Evolutionary conservation across 1,140 invertebrate species (phyloP).

Genomic region (Leptinotarsa defecta): DNA sequence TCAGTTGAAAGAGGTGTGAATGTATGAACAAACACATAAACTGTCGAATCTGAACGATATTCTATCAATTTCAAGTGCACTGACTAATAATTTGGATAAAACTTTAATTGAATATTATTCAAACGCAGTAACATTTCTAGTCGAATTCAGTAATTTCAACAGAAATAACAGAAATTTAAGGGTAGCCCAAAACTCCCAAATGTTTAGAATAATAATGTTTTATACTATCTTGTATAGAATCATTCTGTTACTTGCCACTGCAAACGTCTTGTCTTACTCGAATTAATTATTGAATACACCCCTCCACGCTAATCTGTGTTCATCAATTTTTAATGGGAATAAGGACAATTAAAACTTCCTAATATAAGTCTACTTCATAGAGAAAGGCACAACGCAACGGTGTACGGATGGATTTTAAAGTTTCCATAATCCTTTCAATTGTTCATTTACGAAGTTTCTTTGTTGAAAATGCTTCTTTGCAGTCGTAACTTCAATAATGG

Average conservation of each 20-base stretch:
- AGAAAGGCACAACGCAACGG: slow-evolving; percentile 26
- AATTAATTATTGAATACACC: slow-evolving; percentile 46
- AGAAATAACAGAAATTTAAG: too few species aligned
- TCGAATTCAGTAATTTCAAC: too few species aligned
- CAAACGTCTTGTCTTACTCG: background rate
- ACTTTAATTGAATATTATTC: too few species aligned
- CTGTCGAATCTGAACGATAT: too few species aligned
- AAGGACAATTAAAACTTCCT: slow-evolving; percentile 52
- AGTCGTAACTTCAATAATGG: slow-evolving; percentile 17
- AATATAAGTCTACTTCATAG: slow-evolving; percentile 48
- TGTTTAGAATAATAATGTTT: too few species aligned
- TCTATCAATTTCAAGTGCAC: too few species aligned
- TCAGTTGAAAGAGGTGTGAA: too few species aligned
- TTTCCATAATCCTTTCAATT: slow-evolving; percentile 49
- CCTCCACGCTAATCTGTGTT: slow-evolving; percentile 48
- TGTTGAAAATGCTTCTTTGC: slow-evolving; percentile 32
- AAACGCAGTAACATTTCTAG: too few species aligned
- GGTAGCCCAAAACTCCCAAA: too few species aligned
- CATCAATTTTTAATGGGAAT: slow-evolving; percentile 53
- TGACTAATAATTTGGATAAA: too few species aligned
- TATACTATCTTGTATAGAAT: background rate
- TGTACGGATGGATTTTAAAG: slow-evolving; percentile 35
- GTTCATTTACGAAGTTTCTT: slow-evolving; percentile 47
- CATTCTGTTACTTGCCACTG: background rate
- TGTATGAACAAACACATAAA: too few species aligned